A percentile compares a stretch with the other conserved stretches of the same genome.
Evolutionary conservation across 2,797 vertebrate genomes (phyloP).

Genomic region (Florisuga fusca): DNA sequence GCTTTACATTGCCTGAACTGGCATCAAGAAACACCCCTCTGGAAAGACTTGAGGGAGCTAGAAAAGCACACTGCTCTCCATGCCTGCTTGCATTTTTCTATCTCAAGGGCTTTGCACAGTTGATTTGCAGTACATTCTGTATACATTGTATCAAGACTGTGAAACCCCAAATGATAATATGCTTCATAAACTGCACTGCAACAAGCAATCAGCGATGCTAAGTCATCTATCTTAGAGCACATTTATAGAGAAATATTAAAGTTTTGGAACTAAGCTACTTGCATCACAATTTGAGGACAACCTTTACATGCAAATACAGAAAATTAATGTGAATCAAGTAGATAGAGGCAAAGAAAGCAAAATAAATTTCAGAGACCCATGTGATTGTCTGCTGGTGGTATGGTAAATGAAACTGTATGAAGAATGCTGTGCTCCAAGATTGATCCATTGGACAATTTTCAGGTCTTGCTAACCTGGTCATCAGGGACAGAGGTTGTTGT

Average conservation of each 20-base stretch:
- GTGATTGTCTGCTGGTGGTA: not conserved
- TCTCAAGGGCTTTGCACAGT: constrained; percentile 10
- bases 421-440: not conserved
- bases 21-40: not conserved
- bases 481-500: not conserved
- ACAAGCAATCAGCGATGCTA: constrained; percentile 26
- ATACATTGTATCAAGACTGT: not conserved
- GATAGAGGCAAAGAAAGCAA: not conserved
- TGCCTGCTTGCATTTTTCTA: not conserved
- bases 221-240: constrained; percentile 17
- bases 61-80: not conserved
- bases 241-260: constrained; percentile 9
- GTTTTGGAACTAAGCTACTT: not conserved
- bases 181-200: constrained; percentile 41
- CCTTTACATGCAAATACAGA: not conserved
- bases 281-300: not conserved
- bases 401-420: not conserved
- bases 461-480: not conserved
- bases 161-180: not conserved
- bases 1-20: not conserved
- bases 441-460: not conserved
- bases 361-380: not conserved
- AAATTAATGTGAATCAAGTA: not conserved
- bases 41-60: not conserved
- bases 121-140: constrained; percentile 45